Evolutionary conservation across 2,113 vertebrate species (phyloP).

Genomic region (Willisornis vidua): DNA sequence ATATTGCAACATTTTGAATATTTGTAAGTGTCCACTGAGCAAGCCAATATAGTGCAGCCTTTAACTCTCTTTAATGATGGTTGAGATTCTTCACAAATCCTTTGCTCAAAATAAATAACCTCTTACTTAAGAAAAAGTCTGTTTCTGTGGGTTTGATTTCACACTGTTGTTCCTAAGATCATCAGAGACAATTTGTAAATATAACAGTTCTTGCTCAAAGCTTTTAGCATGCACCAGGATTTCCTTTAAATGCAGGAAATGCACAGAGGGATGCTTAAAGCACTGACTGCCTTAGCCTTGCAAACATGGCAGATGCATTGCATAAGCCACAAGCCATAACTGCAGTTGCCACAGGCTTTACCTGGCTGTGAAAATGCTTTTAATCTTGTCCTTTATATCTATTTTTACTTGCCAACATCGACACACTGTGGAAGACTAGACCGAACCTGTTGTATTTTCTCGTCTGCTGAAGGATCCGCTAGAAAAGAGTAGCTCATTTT

Average conservation of each 20-base stretch:
- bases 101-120: not conserved
- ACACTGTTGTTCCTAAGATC: not conserved
- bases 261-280: not conserved
- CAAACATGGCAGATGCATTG: not conserved
- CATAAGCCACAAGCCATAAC: not conserved
- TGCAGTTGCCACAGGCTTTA: not conserved
- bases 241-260: not conserved
- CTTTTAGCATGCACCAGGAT: not conserved
- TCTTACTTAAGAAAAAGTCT: not conserved
- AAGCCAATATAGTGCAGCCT: not conserved
- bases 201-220: not conserved
- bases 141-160: slow-evolving; percentile 1
- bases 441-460: not conserved
- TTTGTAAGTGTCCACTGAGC: not conserved
- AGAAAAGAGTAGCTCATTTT: not conserved
- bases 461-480: not conserved
- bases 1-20: not conserved
- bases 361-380: not conserved
- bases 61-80: not conserved
- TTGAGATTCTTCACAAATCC: not conserved
- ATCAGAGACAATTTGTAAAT: slow-evolving; percentile 11
- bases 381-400: not conserved
- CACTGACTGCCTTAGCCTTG: not conserved
- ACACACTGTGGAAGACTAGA: not conserved
- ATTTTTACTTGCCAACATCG: not conserved